These are phyloP conservation scores for Aptenodytes forsteri DNA, from an alignment of 2,113 vertebrate genomes.

Conservation along the genomic window DNA sequence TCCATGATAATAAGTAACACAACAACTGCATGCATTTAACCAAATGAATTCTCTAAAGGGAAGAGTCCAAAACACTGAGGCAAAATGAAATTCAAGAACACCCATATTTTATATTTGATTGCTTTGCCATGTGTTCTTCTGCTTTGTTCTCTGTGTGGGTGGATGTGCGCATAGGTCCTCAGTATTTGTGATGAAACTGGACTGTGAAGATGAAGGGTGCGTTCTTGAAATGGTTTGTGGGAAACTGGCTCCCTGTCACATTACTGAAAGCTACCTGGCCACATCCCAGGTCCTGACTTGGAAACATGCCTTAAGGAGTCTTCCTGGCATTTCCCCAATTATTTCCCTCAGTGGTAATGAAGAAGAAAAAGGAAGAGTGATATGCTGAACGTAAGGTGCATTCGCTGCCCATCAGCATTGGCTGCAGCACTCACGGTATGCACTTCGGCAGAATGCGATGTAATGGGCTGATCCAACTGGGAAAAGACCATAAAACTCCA, in stretches of 20 bases:
- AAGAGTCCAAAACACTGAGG: neutral
- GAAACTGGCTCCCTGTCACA: neutral
- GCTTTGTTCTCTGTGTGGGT: neutral
- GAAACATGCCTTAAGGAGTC: neutral
- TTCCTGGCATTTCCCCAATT: neutral
- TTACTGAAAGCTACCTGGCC: conserved; percentile 50
- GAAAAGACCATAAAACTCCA: conserved; percentile 31
- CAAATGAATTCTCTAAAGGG: neutral
- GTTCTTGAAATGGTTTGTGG: conserved; percentile 39
- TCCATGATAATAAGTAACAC: neutral
- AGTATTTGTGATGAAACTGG: neutral
- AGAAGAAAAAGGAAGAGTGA: neutral
- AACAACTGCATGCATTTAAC: neutral
- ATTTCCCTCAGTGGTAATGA: conserved; percentile 3
- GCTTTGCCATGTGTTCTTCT: conserved; percentile 38
- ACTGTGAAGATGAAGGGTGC: neutral
- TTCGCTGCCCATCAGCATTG: neutral
- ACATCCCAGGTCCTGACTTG: conserved; percentile 34
- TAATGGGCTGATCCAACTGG: neutral
- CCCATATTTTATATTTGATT: conserved; percentile 28
- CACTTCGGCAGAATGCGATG: neutral
- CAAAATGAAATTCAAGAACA: conserved; percentile 31
- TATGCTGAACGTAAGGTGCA: neutral
- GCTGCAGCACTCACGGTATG: neutral
- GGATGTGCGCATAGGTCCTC: neutral